Base-by-base conservation (phyloP, 2,797 vertebrate species). In the Myotis pilosus region DNA sequence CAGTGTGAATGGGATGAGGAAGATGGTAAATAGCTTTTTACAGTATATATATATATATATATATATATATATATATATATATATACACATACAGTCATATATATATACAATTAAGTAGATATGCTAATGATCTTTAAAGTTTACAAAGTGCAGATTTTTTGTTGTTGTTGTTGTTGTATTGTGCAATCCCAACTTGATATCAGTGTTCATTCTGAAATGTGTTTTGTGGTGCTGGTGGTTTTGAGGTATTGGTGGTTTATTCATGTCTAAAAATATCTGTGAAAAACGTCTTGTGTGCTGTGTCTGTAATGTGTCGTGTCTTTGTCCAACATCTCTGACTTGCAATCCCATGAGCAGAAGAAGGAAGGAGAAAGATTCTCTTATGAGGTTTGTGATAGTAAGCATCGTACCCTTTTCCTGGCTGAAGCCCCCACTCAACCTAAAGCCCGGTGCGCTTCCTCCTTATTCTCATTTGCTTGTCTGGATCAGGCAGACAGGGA, bases 291-390 rank as follows among this genome's bases (percentile, higher is more conserved):
- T 91, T 92, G 83, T 94, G 95, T 97, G 96, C 94, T 96, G 95
- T 98, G 97, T 98, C 97, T 96, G 98, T 98, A 98, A 98, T 97
- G 98, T 99, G 98, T 99, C 97, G 89, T 99, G 98, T 99, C 98
- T 99, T 98, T 99, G 98, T 98, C 99, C 96, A 97, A 98, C 98
- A 97, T 98, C 97, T 99, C 98, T 99, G 97, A 98, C 98, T 97
- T 97, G 98, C 98, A 97, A 97, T 94, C 97, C 97, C 98, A 96
- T 97, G 97, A 98, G 97, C 98, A 99, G 98, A 99, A 99, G 99
- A 99, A 99, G 98, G 99, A 99, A 99, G 99, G 99, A 98, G 99
- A 99, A 98, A 99, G 99, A 98, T 99, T 99, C 98, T 99, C 98
- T 99, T 99, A 99, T 98, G 99, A 99, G 99, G 99, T 99, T 99